These are phyloP conservation scores for Ranitomeya variabilis DNA, from an alignment of 2,113 vertebrate species.

Conservation along the genomic window DNA sequence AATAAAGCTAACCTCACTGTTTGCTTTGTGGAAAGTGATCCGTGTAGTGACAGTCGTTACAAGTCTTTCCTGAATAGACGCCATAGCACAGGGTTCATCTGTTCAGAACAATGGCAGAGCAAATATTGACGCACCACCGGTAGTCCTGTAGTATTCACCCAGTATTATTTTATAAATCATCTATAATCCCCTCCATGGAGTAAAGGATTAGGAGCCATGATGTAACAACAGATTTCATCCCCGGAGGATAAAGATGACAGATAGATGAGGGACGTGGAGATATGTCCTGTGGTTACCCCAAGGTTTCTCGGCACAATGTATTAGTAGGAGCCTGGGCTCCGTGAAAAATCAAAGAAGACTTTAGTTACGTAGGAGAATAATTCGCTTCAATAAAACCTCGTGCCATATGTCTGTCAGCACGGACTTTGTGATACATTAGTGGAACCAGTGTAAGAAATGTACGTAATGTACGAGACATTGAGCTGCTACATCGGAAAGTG, in stretches of 20 bases:
- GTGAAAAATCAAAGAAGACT: not conserved
- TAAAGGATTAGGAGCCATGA: not conserved
- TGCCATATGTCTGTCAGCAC: not conserved
- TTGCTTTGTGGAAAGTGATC: not conserved
- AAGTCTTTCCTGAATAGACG: not conserved
- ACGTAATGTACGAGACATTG: not conserved
- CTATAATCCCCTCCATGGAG: slow-evolving; percentile 17
- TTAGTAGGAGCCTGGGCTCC: not conserved
- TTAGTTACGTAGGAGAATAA: not conserved
- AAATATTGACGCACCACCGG: slow-evolving; percentile 16
- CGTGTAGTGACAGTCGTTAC: not conserved
- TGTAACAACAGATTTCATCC: not conserved
- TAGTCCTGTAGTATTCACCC: not conserved
- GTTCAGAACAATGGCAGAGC: not conserved
- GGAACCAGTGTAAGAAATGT: not conserved
- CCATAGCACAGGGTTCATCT: slow-evolving; percentile 1
- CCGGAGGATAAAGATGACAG: not conserved
- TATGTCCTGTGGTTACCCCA: not conserved
- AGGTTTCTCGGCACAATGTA: not conserved
- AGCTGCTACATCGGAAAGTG: too few relatives aligned
- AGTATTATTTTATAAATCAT: not conserved
- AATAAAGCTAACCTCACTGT: not conserved
- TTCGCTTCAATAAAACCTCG: not conserved
- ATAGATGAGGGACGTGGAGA: not conserved
- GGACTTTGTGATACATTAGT: not conserved